Percentiles rank a stretch among this genome's conserved stretches.
Conservation (phyloP, 2,113 vertebrate genomes). For the Leiothrix lutea region DNA sequence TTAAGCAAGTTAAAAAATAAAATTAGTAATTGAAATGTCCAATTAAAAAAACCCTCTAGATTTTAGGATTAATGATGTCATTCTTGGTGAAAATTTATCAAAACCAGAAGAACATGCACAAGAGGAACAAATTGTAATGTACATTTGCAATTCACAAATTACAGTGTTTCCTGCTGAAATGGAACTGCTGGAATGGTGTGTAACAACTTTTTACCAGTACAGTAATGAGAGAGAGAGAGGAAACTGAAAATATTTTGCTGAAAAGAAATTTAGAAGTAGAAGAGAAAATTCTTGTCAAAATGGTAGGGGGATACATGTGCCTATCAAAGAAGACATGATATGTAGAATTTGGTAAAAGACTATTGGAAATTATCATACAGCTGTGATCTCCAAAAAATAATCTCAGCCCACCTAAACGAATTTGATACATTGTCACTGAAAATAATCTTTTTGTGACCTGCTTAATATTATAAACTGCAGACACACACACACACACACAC, state of each 20-base stretch:
- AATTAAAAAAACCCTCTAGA: background rate
- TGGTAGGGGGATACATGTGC: rapidly evolving
- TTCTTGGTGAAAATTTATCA: background rate
- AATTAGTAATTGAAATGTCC: background rate
- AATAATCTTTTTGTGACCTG: background rate
- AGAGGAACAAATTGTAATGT: background rate
- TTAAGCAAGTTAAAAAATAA: background rate
- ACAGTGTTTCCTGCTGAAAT: background rate
- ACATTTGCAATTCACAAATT: background rate
- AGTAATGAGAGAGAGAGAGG: background rate
- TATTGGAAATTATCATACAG: background rate
- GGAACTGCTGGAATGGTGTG: background rate
- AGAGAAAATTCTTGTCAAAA: background rate
- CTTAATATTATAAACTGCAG: background rate
- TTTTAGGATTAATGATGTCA: background rate
- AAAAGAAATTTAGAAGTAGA: background rate
- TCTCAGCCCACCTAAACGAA: background rate
- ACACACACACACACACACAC: background rate
- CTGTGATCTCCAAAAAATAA: background rate
- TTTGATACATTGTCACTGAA: background rate
- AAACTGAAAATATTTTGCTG: background rate
- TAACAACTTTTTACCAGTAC: background rate
- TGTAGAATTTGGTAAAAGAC: background rate
- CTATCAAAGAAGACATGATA: background rate
- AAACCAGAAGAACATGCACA: background rate